Evolutionary conservation across 2,797 vertebrate species (phyloP).

Genomic region (Arrhamphus sclerolepis): DNA sequence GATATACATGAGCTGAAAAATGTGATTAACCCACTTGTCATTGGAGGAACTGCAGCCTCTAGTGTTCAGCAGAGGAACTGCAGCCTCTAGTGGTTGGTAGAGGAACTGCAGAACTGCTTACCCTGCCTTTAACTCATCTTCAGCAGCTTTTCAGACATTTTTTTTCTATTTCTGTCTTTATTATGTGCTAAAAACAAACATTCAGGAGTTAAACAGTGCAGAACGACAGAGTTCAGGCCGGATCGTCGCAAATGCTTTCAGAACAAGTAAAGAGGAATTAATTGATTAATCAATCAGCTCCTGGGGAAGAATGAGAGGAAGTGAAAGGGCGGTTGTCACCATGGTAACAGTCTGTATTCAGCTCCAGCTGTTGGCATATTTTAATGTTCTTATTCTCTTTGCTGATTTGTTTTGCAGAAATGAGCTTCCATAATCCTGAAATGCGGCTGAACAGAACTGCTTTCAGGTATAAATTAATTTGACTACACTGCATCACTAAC

Average conservation of each 20-base stretch:
- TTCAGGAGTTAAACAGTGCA: conserved; percentile 71
- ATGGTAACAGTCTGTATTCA: conserved; percentile 21
- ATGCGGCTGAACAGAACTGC: not conserved
- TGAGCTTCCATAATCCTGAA: not conserved
- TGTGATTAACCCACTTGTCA: too few relatives aligned
- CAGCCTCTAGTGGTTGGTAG: too few relatives aligned
- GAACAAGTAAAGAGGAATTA: conserved; percentile 13
- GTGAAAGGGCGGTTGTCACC: not conserved
- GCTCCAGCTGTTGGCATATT: too few relatives aligned
- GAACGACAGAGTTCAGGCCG: conserved; percentile 39
- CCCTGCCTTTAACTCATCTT: not conserved
- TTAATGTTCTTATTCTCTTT: too few relatives aligned
- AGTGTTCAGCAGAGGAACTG: too few relatives aligned
- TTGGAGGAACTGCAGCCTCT: too few relatives aligned
- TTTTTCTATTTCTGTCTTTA: conserved; percentile 54
- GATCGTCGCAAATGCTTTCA: conserved; percentile 1
- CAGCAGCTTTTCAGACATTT: not conserved
- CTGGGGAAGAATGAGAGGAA: not conserved
- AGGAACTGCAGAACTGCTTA: too few relatives aligned
- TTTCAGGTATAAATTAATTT: conserved; percentile 61
- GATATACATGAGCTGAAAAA: too few relatives aligned
- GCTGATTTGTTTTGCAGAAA: not conserved
- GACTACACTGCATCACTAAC: conserved; percentile 39
- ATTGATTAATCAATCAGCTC: conserved; percentile 34
- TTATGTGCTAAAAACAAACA: conserved; percentile 57